phyloP scores from a whole-genome alignment of 1,140 invertebrate species.

The Aphelinus certus region DNA sequence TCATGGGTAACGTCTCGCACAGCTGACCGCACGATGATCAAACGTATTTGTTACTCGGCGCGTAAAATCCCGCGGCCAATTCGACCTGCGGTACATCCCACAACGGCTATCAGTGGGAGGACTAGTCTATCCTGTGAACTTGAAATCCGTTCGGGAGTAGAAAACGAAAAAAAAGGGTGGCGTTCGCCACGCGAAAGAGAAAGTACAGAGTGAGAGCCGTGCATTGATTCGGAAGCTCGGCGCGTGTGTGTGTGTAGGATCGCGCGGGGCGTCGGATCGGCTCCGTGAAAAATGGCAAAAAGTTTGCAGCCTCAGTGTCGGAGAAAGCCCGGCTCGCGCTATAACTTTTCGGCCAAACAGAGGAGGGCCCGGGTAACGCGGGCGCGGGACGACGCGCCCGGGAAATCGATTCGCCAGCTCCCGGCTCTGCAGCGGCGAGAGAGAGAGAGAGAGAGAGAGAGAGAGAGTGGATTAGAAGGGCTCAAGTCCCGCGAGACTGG shows the following conservation, averaged over 20 bases:
- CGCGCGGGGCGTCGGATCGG: neutral
- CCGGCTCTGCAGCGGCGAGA: neutral
- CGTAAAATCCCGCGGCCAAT: too few relatives aligned
- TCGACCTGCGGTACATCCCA: too few relatives aligned
- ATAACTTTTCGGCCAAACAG: slow-evolving; percentile 35
- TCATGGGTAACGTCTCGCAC: too few relatives aligned
- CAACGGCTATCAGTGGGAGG: too few relatives aligned
- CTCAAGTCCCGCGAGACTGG: too few relatives aligned
- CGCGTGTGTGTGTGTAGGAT: too few relatives aligned
- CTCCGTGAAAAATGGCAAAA: slow-evolving; percentile 44
- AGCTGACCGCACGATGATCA: too few relatives aligned
- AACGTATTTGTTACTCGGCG: too few relatives aligned
- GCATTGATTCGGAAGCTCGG: slow-evolving; percentile 20
- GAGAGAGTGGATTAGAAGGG: slow-evolving; percentile 54
- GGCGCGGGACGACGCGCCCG: too few relatives aligned
- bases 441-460: slow-evolving; percentile 46
- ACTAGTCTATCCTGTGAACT: too few relatives aligned
- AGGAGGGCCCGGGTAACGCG: slow-evolving; percentile 28
- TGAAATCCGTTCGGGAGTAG: too few relatives aligned
- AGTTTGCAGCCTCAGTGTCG: slow-evolving; percentile 25
- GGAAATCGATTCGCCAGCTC: slow-evolving; percentile 32
- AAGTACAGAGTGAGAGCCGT: neutral
- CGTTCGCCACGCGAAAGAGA: neutral
- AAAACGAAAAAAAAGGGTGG: too few relatives aligned
- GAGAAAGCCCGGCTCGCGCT: slow-evolving; percentile 6